Evolutionary conservation across 2,113 vertebrate genomes (phyloP), one percentile per base, ranked within the genome.

Genomic region (Clarias batrachus): DNA sequence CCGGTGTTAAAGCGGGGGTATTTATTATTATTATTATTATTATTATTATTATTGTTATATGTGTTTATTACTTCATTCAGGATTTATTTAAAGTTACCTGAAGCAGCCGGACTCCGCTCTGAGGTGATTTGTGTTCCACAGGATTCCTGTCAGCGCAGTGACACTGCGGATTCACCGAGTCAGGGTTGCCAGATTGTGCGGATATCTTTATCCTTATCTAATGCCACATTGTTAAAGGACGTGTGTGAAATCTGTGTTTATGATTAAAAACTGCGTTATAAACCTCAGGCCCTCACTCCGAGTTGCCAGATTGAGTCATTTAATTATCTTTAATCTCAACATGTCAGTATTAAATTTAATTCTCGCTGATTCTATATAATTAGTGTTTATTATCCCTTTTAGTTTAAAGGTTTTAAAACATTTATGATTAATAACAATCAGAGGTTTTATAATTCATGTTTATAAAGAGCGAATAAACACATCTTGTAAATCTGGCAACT

Each of bases 401-500:
- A 6, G 16, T 70, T 63, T 17, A 6, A 5, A 17, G 13, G 19
- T 19, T 37, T 10, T 21, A 71, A 19, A 71, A 3, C 3, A 37
- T 0, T 21, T 41, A 25, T 52, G 0, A 11, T 52, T 52, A n/a
- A 52, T 76, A 70, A 71, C 25, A 11, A 13, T 5, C 10, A 57
- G 9, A 71, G n/a, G 33, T 56, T 83, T 21, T 23, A 57, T 3
- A 57, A 10, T 25, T 12, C 11, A 27, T 48, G 54, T 37, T 17
- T 23, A 52, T 8, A 59, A 4, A 54, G 23, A 10, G 4, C 0
- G 17, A 12, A 19, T 33, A 23, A 82, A 12, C 27, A 12, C 27
- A 57, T 57, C 52, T 27, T 23, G 25, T 23, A 54, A 71, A 83
- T 23, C 65, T 83, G 82, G 82, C 82, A 71, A 70, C 82, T 54